Evolutionary conservation across 2,113 vertebrate species (phyloP), one percentile per base, ranked within the genome.

Genomic region (Saimiri boliviensis): DNA sequence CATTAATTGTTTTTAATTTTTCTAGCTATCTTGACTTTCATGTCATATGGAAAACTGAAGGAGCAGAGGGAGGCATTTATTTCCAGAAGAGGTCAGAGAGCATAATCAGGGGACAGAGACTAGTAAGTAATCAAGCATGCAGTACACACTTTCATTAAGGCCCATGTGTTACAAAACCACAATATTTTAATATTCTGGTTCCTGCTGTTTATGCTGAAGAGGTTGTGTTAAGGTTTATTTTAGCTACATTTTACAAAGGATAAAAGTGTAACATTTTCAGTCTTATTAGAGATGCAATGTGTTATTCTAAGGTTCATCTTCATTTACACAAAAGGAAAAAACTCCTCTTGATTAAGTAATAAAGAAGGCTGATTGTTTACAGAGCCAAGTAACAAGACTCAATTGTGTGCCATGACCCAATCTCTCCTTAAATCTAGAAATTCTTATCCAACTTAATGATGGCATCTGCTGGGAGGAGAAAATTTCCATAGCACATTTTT

Each of bases 281-380:
- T 89, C 49, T 86, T 89, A 71, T 83, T 96, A 87, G 94, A 96
- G 85, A 76, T 45, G 40, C 60, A 76, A 25, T 60, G 81, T 92
- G 95, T 98, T 95, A 96, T 89, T 95, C 90, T 94, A 73, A 88
- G 92, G 77, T 97, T 98, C 81, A 86, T 96, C 85, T 97, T 96
- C 95, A 58, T 94, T 97, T 96, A 95, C 81, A 80, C 0, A 40
- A 92, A 97, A 97, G 97, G 90, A 95, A 96, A 96, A 97, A 97
- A 40, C 86, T 95, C 87, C 94, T 93, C 63, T 60, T 93, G 82
- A 96, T 95, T 98, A 97, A 98, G 97, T 98, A 97, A 98, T 97
- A 97, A 97, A 97, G 97, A 97, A 98, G 95, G 88, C 96, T 76
- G 85, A 96, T 96, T 95, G 92, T 95, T 98, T 98, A 98, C 95